Evolutionary conservation across 1,140 invertebrate species (phyloP).

Genomic region (Apis florea): DNA sequence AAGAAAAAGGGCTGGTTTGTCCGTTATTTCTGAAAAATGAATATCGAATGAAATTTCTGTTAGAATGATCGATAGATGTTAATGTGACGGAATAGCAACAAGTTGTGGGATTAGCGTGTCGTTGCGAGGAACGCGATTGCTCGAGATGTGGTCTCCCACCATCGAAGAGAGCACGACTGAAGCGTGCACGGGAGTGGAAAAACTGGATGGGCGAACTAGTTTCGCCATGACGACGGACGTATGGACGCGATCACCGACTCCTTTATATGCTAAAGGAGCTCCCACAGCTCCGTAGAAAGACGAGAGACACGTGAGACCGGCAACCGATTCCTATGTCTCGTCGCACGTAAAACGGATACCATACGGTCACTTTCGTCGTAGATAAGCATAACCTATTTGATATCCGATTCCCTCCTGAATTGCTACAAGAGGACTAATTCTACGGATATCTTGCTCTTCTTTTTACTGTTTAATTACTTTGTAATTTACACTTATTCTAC

Average conservation of each 20-base stretch:
- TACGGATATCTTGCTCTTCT: not conserved
- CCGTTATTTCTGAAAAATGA: not conserved
- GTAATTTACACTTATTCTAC: too few species aligned
- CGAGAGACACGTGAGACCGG: slow-evolving; percentile 40
- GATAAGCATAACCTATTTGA: slow-evolving; percentile 36
- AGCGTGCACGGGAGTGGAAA: slow-evolving; percentile 67
- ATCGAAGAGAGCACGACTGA: slow-evolving; percentile 30
- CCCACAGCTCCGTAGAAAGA: slow-evolving; percentile 13
- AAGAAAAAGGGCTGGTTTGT: too few species aligned
- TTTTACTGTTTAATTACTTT: not conserved
- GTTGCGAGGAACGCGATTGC: slow-evolving; percentile 57
- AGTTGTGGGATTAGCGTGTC: slow-evolving; percentile 71
- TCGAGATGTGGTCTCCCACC: slow-evolving; percentile 49
- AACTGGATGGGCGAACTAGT: slow-evolving; percentile 73
- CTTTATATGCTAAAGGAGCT: slow-evolving; percentile 55
- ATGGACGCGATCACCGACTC: slow-evolving; percentile 31
- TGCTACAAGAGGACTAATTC: slow-evolving; percentile 5
- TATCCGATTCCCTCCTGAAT: slow-evolving; percentile 26
- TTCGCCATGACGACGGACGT: slow-evolving; percentile 63
- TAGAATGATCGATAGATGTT: not conserved
- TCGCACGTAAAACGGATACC: slow-evolving; percentile 33
- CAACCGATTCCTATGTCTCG: slow-evolving; percentile 14
- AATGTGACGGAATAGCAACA: slow-evolving; percentile 63
- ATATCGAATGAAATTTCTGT: not conserved
- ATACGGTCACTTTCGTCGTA: slow-evolving; percentile 28